Base-by-base conservation (phyloP, 2,797 vertebrate species). In the Catharus ustulatus region DNA sequence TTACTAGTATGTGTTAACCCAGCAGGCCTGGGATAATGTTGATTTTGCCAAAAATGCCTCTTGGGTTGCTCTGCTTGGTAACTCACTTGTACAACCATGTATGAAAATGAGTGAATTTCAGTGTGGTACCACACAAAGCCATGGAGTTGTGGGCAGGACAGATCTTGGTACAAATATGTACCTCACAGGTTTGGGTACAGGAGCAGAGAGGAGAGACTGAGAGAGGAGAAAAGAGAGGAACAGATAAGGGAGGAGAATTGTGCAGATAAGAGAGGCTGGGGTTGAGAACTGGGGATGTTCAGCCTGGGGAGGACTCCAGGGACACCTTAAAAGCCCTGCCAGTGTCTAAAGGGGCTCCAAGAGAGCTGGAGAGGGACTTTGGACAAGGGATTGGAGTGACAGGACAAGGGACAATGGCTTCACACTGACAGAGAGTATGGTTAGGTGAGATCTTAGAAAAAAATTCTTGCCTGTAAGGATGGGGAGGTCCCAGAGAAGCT, bases 131-230 rank as follows among this genome's bases (percentile, higher is more conserved):
- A 11, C 61, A 22, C 72, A 86, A 71, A 74, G 26, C 43, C 73
- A 34, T 32, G 64, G 79, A 68, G 68, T 90, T 34, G 10, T 2
- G 12, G 95, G 93, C 57, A 6, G 5, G 82, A 86, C 92, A 80
- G 17, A 13, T 3, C 17, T 16, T 73, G 95, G 91, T 36, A 69
- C 94, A 58, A 93, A 34, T 74, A 32, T 19, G 1, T 77, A 78
- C 30, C 77, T 97, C 34, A 16, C 67, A 48, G 92, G 86, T 84
- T 42, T 81, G 38, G 51, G 94, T 78, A 38, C 91, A 76, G 42
- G 54, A 87, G 69, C 54, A 75, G 72, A 19, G 27, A 30, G 17
- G 46, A 54, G 34, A 62, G 29, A 15, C 54, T 85, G 57, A 45
- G 63, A 34, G 69, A 76, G 46, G n/a, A 38, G 48, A 24, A 30